These are phyloP conservation scores for Marmota monax DNA, from an alignment of 2,113 vertebrate genomes.

Conservation along the genomic window DNA sequence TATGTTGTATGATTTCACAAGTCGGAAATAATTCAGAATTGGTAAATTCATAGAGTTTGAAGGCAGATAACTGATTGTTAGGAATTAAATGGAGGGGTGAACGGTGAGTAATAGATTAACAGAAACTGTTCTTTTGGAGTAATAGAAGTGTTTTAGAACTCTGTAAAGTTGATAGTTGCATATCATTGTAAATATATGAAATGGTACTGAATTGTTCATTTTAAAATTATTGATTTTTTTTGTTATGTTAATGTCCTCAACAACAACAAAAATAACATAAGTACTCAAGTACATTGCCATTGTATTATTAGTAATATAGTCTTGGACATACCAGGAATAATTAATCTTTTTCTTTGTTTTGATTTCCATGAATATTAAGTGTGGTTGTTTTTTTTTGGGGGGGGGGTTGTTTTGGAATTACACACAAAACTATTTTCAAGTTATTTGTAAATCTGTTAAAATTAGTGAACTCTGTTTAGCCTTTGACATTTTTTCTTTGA, in stretches of 20 bases:
- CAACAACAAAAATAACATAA: neutral
- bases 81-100: neutral
- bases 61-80: neutral
- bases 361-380: no score
- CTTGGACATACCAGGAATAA: no score
- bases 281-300: neutral
- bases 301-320: neutral
- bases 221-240: neutral
- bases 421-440: neutral
- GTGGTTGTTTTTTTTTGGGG: no score
- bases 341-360: no score
- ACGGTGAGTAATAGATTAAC: neutral
- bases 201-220: neutral
- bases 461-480: no score
- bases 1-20: neutral
- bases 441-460: conserved; percentile 1
- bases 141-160: neutral
- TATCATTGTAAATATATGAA: neutral
- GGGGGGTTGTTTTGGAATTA: no score
- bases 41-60: neutral
- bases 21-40: neutral
- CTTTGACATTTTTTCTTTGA: no score
- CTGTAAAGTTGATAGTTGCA: neutral
- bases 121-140: neutral
- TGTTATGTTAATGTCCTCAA: neutral